Percentiles rank a stretch among this genome's conserved stretches.
These are phyloP conservation scores for Myotis davidii DNA, from an alignment of 2,113 vertebrate species.

Conservation along the genomic window DNA sequence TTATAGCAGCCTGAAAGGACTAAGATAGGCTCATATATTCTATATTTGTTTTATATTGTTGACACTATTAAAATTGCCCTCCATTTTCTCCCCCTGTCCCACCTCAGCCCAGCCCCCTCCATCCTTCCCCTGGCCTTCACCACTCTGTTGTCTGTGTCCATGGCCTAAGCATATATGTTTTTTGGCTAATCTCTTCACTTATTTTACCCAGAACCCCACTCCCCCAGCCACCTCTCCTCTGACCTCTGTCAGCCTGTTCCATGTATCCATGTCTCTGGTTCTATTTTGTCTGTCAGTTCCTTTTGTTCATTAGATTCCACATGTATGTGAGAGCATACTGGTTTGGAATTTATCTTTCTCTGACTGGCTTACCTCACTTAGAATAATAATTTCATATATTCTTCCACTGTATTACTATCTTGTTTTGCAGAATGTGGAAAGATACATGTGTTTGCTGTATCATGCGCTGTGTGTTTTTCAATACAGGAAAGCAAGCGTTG, in stretches of 20 bases:
- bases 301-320: not conserved
- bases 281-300: not conserved
- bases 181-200: not conserved
- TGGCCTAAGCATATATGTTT: not conserved
- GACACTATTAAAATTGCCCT: not conserved
- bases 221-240: no score
- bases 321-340: not conserved
- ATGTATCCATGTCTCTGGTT: not conserved
- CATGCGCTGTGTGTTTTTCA: not conserved
- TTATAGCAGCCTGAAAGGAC: not conserved
- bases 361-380: not conserved
- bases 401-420: not conserved
- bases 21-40: not conserved
- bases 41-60: not conserved
- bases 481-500: not conserved
- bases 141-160: not conserved
- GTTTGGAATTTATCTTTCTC: not conserved
- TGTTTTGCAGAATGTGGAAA: not conserved
- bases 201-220: not conserved
- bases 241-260: not conserved
- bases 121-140: not conserved
- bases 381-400: not conserved
- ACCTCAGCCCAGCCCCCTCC: not conserved
- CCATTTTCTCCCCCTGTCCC: no score
- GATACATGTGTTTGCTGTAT: not conserved